These are phyloP conservation scores for Cyanoderma ruficeps DNA, from an alignment of 2,113 vertebrate genomes.

Conservation along the genomic window DNA sequence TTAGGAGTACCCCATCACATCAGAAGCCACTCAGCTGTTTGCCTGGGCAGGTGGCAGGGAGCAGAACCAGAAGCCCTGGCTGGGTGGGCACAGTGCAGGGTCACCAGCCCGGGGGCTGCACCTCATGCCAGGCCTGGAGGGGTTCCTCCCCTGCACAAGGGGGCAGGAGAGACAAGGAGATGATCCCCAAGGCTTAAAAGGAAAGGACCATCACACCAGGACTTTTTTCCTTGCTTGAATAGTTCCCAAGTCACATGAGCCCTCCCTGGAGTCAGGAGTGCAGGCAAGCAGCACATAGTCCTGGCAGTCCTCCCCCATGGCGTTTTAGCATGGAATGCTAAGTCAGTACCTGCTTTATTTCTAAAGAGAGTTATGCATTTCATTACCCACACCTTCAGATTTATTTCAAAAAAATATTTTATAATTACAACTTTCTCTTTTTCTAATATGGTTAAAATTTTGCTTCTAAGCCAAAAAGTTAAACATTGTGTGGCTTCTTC, in stretches of 20 bases:
- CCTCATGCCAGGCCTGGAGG: accelerated
- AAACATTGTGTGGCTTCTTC: background rate
- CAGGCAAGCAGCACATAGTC: background rate
- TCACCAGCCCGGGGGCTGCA: background rate
- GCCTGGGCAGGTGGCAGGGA: background rate
- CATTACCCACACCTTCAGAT: background rate
- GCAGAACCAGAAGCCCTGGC: background rate
- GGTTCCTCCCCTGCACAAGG: background rate
- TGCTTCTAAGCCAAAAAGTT: background rate
- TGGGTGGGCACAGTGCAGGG: background rate
- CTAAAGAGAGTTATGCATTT: background rate
- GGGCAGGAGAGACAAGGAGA: background rate
- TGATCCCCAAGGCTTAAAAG: background rate
- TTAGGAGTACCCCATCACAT: accelerated
- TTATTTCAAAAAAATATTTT: background rate
- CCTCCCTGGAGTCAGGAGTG: background rate
- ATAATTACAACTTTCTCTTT: background rate
- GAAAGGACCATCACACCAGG: background rate
- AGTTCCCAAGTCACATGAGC: background rate
- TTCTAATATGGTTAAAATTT: background rate
- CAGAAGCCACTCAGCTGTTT: background rate
- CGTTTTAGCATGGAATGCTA: background rate
- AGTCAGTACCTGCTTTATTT: background rate
- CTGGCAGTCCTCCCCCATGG: background rate
- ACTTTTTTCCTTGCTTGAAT: background rate